A percentile compares a stretch with the other conserved stretches of the same genome.
These are phyloP conservation scores for Meganola albula DNA, from an alignment of 2,888 invertebrate species.

Conservation along the genomic window DNA sequence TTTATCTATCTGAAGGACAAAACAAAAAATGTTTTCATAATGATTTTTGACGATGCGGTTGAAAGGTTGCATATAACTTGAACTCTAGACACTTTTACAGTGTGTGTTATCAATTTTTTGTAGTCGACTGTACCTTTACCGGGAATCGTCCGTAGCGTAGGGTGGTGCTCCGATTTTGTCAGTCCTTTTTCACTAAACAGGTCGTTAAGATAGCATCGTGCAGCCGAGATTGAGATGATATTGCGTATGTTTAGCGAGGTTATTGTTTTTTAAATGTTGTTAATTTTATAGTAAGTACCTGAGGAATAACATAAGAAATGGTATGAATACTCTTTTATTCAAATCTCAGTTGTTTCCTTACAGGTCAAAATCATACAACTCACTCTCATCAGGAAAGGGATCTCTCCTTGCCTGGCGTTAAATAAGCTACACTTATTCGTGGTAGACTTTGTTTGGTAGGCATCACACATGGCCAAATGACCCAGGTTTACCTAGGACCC, in stretches of 20 bases:
- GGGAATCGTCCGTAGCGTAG: constrained; percentile 37
- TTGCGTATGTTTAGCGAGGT: constrained; percentile 11
- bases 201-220: constrained; percentile 49
- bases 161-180: constrained; percentile 40
- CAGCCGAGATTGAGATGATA: constrained; percentile 9
- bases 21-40: no score
- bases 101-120: constrained; percentile 10
- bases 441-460: no score
- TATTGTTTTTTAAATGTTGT: constrained; percentile 3
- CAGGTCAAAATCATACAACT: no score
- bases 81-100: not conserved
- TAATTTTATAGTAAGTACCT: not conserved
- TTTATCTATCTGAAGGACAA: no score
- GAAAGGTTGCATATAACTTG: no score
- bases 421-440: no score
- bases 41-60: no score
- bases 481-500: no score
- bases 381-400: no score
- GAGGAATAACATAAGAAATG: not conserved
- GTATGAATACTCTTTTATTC: not conserved
- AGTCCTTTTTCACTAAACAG: constrained; percentile 55
- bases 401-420: no score
- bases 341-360: constrained; percentile 1
- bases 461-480: no score
- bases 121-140: constrained; percentile 33